Evolutionary conservation across 2,888 invertebrate species (phyloP).

Genomic region (Poecilus cupreus): DNA sequence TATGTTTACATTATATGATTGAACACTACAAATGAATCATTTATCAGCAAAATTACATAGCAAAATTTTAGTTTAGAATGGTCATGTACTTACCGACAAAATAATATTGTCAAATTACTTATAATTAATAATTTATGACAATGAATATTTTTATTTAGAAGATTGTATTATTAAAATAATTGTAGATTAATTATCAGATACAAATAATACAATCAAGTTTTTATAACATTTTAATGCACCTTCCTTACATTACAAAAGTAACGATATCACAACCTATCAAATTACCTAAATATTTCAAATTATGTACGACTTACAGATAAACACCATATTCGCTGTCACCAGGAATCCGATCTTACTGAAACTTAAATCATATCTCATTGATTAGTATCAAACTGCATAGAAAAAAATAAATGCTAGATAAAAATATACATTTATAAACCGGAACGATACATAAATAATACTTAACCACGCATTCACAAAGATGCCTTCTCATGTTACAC

Average conservation of each 20-base stretch:
- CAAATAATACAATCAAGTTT: not conserved
- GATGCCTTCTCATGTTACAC: constrained; percentile 40
- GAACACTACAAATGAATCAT: no score
- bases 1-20: no score
- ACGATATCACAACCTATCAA: not conserved
- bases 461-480: constrained; percentile 53
- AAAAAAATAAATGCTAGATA: constrained; percentile 21
- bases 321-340: not conserved
- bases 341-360: constrained; percentile 40
- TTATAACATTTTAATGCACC: constrained; percentile 49
- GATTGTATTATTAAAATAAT: no score
- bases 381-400: constrained; percentile 42
- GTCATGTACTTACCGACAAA: no score
- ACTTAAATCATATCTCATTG: constrained; percentile 41
- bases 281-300: constrained; percentile 1
- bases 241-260: constrained; percentile 47
- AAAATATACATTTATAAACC: constrained; percentile 10
- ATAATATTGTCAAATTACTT: no score
- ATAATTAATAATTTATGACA: no score
- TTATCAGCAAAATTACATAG: no score
- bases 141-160: not conserved
- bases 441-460: constrained; percentile 57
- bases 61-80: no score
- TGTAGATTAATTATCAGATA: not conserved
- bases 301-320: constrained; percentile 30